Evolutionary conservation across 2,113 vertebrate species (phyloP).

Genomic region (Manacus vitellinus): DNA sequence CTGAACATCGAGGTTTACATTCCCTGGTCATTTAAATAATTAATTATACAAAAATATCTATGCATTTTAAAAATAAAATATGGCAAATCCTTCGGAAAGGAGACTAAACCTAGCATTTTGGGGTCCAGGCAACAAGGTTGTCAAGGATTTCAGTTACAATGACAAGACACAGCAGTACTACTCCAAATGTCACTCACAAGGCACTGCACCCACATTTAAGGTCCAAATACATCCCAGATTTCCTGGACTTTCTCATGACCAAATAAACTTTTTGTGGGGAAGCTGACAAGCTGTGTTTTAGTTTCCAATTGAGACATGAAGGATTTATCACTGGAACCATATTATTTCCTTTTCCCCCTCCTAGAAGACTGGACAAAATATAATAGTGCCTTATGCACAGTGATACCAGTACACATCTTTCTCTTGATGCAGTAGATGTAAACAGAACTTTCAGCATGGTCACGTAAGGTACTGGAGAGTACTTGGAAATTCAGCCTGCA

Average conservation of each 20-base stretch:
- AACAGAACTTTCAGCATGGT: not conserved
- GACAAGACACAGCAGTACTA: not conserved
- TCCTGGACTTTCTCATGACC: not conserved
- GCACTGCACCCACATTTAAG: not conserved
- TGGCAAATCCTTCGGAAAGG: not conserved
- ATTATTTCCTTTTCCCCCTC: not conserved
- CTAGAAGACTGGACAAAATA: not conserved
- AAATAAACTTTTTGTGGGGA: not conserved
- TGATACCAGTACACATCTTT: accelerated
- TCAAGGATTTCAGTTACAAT: not conserved
- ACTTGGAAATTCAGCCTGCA: not conserved
- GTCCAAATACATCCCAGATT: not conserved
- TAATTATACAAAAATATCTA: not conserved
- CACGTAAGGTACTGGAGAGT: not conserved
- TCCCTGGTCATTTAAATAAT: not conserved
- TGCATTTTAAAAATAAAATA: not conserved
- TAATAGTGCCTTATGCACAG: accelerated
- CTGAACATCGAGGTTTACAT: accelerated
- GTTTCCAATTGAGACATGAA: not conserved
- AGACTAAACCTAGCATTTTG: accelerated
- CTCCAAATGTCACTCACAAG: not conserved
- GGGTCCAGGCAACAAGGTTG: not conserved
- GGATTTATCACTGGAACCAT: not conserved
- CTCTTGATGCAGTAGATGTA: not conserved
- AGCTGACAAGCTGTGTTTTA: not conserved